Evolutionary conservation across 2,888 invertebrate genomes (phyloP), one percentile per base, ranked within the genome.

Genomic region (Dolichopus griseipennis): DNA sequence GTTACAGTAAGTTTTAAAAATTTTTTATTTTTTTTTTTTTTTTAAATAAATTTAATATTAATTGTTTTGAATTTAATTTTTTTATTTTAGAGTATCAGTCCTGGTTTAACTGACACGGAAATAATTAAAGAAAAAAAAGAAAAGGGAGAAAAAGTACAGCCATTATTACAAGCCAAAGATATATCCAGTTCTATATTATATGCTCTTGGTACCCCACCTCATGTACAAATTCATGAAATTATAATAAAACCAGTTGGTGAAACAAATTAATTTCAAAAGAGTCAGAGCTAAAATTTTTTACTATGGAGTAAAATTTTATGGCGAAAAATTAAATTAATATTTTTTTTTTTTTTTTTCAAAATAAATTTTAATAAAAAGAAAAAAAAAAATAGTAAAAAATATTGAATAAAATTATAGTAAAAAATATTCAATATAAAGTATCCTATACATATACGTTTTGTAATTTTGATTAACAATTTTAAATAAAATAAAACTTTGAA

Each of bases 1-100:
- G 72, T 81, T 1, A 78, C 82, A 37, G 81, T 82, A 68, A 74
- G 18, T 61, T n/a, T n/a, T n/a, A 2, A 61, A n/a, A 4, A 18
- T 61, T 6, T 7, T n/a, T n/a, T n/a, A n/a, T n/a, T n/a, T n/a
- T n/a, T n/a, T n/a, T n/a, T n/a, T n/a, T n/a, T n/a, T n/a, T n/a
- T n/a, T n/a, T n/a, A n/a, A n/a, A n/a, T n/a, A 61, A 61, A 61
- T 12, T 2, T 7, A n/a, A 61, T 18, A 61, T 18, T 64, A 34
- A 33, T 33, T 64, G 3, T 33, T 9, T 43, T 61, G 27, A 81
- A 64, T 12, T 18, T 64, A 33, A 37, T 15, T 21, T 2, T 22
- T 62, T 62, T 62, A 21, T 62, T 62, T 1, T 37, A 64, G 72
- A 18, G 73, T 83, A 68, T 65, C 5, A 68, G 65, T 20, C 65